A percentile compares a stretch with the other conserved stretches of the same genome.
Conservation (phyloP, 1,140 invertebrate species). For the Lysiphlebus fabarum region DNA sequence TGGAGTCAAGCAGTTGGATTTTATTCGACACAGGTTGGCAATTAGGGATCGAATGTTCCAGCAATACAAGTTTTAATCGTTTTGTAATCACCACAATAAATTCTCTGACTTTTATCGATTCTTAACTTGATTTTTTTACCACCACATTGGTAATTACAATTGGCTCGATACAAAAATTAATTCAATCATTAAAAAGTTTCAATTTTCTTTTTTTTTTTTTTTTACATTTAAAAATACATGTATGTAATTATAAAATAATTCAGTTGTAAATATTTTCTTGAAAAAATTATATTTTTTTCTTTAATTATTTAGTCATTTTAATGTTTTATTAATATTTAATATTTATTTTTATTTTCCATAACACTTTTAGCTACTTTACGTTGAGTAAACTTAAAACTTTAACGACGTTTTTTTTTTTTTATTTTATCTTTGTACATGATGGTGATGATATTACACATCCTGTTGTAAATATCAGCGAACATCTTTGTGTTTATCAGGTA, state of each 20-base stretch:
- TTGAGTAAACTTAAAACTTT: slow-evolving; percentile 27
- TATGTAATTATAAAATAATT: neutral
- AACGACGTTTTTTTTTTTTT: slow-evolving; percentile 37
- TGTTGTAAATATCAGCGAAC: slow-evolving; percentile 10
- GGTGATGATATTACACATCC: slow-evolving; percentile 6
- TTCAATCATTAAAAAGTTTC: neutral
- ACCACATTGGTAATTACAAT: too few species aligned
- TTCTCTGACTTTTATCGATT: slow-evolving; percentile 19
- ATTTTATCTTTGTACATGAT: slow-evolving; percentile 33
- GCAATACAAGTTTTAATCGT: slow-evolving; percentile 30
- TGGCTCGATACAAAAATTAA: neutral
- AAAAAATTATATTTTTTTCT: neutral
- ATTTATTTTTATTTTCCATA: neutral
- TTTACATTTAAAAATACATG: neutral
- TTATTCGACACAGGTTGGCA: slow-evolving; percentile 10
- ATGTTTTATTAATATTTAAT: slow-evolving; percentile 9
- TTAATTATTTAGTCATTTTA: neutral
- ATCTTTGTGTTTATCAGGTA: neutral
- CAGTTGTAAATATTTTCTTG: neutral
- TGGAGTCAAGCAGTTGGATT: too few species aligned
- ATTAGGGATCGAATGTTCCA: slow-evolving; percentile 28
- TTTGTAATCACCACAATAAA: slow-evolving; percentile 36
- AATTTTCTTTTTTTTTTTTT: neutral
- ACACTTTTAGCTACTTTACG: slow-evolving; percentile 8
- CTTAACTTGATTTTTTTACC: too few species aligned